Conservation (phyloP, 2,888 invertebrate species). For the Sisyra nigra region DNA sequence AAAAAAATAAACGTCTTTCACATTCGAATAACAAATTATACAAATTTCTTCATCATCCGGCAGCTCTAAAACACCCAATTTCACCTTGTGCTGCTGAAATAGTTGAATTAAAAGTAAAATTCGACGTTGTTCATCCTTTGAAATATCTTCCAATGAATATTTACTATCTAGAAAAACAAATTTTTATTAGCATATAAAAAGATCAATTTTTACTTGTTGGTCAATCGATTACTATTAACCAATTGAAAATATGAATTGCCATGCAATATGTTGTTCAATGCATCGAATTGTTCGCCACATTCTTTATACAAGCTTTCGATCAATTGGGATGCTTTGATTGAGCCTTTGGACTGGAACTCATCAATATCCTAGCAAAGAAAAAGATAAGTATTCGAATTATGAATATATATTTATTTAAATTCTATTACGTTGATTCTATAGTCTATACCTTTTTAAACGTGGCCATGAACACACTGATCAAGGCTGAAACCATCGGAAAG, state of each 20-base stretch:
- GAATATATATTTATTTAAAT: background rate
- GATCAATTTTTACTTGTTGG: background rate
- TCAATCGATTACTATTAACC: constrained; percentile 3
- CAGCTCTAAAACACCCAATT: background rate
- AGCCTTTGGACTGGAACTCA: background rate
- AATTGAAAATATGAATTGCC: constrained; percentile 4
- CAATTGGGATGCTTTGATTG: background rate
- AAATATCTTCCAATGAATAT: background rate
- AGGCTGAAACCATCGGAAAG: constrained; percentile 3
- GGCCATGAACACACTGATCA: constrained; percentile 1
- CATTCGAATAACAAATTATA: constrained; percentile 7
- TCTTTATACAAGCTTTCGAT: constrained; percentile 4
- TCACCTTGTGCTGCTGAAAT: background rate
- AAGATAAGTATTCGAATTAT: background rate
- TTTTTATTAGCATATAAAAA: background rate
- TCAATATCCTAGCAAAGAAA: constrained; percentile 1
- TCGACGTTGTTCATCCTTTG: constrained; percentile 2
- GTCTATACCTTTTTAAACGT: constrained; percentile 2
- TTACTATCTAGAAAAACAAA: no score
- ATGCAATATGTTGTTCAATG: constrained; percentile 4
- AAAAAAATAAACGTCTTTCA: constrained; percentile 2
- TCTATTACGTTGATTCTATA: background rate
- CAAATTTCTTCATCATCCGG: constrained; percentile 5
- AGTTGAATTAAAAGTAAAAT: background rate
- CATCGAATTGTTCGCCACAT: constrained; percentile 5